Evolutionary conservation across 2,797 vertebrate genomes (phyloP).

Genomic region (Nannoperca obscura): DNA sequence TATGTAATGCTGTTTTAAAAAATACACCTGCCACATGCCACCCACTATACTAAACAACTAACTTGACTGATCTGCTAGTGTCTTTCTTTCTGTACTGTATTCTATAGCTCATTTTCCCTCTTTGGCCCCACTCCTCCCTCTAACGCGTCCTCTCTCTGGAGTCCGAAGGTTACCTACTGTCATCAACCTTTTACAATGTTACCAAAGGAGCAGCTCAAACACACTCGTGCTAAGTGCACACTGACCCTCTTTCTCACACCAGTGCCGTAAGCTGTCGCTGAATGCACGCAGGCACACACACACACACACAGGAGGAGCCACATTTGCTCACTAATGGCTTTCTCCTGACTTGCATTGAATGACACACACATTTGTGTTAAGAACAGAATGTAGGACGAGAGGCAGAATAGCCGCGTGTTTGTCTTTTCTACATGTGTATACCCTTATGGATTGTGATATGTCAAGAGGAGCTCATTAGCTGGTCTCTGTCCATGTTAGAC

Average conservation of each 20-base stretch:
- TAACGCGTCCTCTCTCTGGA: conserved; percentile 13
- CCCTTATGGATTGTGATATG: conserved; percentile 25
- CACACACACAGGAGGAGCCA: conserved; percentile 2
- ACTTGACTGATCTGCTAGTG: not conserved
- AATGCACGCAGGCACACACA: conserved; percentile 1
- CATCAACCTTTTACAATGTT: conserved; percentile 70
- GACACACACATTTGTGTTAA: conserved; percentile 13
- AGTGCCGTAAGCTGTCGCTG: conserved; percentile 1
- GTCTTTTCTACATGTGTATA: conserved; percentile 14
- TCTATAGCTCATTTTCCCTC: conserved; percentile 13
- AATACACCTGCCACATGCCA: not conserved
- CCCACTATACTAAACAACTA: not conserved
- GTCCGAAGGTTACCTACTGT: conserved; percentile 76
- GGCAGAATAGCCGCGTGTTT: not conserved
- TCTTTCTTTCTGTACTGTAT: conserved; percentile 16
- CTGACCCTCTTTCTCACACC: conserved; percentile 35
- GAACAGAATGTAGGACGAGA: not conserved
- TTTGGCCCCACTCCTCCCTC: conserved; percentile 9
- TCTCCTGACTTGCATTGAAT: conserved; percentile 33
- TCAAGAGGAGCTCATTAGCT: conserved; percentile 58
- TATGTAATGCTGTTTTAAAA: not conserved
- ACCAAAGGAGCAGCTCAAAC: conserved; percentile 70
- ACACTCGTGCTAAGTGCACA: conserved; percentile 34
- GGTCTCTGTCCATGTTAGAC: conserved; percentile 9
- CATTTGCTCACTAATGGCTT: conserved; percentile 47